Evolutionary conservation across 92 coral and sea anemone species (phyloP).

Genomic region (Muricea muricata): DNA sequence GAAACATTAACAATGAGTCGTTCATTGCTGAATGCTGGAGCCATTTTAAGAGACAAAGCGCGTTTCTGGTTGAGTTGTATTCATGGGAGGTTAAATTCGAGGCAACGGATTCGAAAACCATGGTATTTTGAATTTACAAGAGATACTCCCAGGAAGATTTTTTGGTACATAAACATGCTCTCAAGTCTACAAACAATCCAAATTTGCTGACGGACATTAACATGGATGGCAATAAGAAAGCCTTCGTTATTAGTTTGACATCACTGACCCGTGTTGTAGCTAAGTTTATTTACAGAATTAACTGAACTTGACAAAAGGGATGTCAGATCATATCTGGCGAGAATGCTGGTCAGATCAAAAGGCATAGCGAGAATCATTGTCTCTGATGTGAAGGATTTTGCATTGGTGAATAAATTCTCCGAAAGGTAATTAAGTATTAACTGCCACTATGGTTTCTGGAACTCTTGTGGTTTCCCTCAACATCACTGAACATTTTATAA

Average conservation of each 20-base stretch:
- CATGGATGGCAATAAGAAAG: slow-evolving; percentile 1
- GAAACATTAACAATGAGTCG: background rate
- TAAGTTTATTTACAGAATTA: slow-evolving; percentile 34
- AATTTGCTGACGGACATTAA: slow-evolving; percentile 25
- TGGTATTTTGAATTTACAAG: slow-evolving; percentile 36
- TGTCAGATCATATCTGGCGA: slow-evolving; percentile 17
- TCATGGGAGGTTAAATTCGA: slow-evolving; percentile 29
- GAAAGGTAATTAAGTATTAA: slow-evolving; percentile 44
- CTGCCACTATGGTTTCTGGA: slow-evolving; percentile 57
- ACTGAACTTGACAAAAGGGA: slow-evolving; percentile 22
- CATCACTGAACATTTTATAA: slow-evolving; percentile 20
- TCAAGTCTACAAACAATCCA: slow-evolving; percentile 37
- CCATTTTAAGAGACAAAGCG: slow-evolving; percentile 45
- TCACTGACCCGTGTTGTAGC: background rate
- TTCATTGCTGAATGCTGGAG: slow-evolving; percentile 28
- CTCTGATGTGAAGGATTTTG: slow-evolving; percentile 47
- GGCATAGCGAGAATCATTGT: slow-evolving; percentile 51
- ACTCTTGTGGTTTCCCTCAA: slow-evolving; percentile 36
- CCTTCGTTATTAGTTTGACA: slow-evolving; percentile 7
- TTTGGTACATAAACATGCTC: slow-evolving; percentile 18
- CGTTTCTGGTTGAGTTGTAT: slow-evolving; percentile 29
- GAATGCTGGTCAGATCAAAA: slow-evolving; percentile 35
- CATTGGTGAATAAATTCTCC: slow-evolving; percentile 35
- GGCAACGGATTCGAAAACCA: slow-evolving; percentile 35
- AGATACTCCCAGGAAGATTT: background rate